Conservation (phyloP, 2,113 vertebrate genomes). For the Orthochromis indermauri region DNA sequence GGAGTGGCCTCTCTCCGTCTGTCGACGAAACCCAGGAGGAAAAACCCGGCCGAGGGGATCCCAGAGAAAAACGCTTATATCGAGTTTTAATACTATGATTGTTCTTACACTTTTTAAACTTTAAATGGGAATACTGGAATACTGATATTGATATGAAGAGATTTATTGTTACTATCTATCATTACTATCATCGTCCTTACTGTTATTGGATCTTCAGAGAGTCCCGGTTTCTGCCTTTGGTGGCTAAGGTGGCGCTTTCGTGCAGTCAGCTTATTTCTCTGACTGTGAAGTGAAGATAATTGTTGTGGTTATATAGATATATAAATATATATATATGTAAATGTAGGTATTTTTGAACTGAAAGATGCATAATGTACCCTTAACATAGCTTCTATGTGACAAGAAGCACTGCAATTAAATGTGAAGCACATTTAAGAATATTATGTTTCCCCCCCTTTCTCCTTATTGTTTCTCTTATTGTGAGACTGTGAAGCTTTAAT, state of each 20-base stretch:
- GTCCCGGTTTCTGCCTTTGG: background rate
- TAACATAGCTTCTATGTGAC: conserved; percentile 13
- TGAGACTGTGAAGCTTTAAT: conserved; percentile 28
- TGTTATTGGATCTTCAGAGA: conserved; percentile 53
- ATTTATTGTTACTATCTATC: conserved; percentile 64
- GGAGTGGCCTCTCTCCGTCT: background rate
- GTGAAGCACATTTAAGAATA: conserved; percentile 40
- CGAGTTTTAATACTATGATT: conserved; percentile 74
- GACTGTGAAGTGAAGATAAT: conserved; percentile 13
- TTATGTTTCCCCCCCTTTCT: background rate
- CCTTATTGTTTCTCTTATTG: background rate
- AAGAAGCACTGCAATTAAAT: conserved; percentile 14
- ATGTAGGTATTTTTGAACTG: conserved; percentile 42
- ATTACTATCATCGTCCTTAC: conserved; percentile 71
- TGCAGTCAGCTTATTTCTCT: background rate
- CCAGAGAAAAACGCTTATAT: conserved; percentile 56
- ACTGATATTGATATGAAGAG: conserved; percentile 63
- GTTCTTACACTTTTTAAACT: conserved; percentile 77
- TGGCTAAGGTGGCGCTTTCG: background rate
- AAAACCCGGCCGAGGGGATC: background rate
- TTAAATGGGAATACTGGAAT: conserved; percentile 64
- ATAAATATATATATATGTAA: background rate
- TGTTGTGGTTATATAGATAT: background rate
- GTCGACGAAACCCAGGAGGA: conserved; percentile 35
- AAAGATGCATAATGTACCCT: conserved; percentile 15